Evolutionary conservation across 2,797 vertebrate genomes (phyloP).

Genomic region (Enteromius treurensis): DNA sequence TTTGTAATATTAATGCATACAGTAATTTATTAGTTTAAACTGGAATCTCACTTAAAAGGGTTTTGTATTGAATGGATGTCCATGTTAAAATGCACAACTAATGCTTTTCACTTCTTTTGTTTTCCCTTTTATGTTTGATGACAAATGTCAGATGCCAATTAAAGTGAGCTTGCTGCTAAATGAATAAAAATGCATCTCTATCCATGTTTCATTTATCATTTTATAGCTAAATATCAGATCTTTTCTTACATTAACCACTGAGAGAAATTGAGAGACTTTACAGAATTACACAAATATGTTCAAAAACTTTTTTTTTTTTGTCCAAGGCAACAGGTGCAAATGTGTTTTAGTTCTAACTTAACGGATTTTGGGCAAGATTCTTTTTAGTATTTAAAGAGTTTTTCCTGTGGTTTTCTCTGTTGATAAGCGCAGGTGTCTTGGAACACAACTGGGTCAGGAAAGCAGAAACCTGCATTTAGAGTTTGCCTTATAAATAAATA

Average conservation of each 20-base stretch:
- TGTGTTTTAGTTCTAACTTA: neutral
- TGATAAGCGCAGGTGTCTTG: neutral
- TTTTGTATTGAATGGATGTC: conserved; percentile 7
- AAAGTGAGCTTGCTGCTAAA: conserved; percentile 45
- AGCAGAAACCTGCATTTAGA: neutral
- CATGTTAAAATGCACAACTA: neutral
- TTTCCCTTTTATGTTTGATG: neutral
- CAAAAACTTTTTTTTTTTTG: neutral
- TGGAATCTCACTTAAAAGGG: conserved; percentile 1
- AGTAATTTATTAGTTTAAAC: neutral
- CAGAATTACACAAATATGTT: neutral
- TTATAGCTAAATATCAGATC: neutral
- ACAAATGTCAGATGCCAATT: conserved; percentile 35
- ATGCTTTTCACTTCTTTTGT: neutral
- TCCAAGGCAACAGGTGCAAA: neutral
- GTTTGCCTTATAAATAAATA: no score
- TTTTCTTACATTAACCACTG: neutral
- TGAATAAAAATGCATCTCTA: neutral
- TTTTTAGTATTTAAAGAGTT: neutral
- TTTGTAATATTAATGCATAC: neutral
- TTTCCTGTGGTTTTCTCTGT: neutral
- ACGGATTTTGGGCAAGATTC: neutral
- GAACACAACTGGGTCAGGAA: neutral
- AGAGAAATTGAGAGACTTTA: neutral
- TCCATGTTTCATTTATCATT: neutral